phyloP scores from a whole-genome alignment of 2,113 vertebrate genomes.

The Gopherus evgoodei region DNA sequence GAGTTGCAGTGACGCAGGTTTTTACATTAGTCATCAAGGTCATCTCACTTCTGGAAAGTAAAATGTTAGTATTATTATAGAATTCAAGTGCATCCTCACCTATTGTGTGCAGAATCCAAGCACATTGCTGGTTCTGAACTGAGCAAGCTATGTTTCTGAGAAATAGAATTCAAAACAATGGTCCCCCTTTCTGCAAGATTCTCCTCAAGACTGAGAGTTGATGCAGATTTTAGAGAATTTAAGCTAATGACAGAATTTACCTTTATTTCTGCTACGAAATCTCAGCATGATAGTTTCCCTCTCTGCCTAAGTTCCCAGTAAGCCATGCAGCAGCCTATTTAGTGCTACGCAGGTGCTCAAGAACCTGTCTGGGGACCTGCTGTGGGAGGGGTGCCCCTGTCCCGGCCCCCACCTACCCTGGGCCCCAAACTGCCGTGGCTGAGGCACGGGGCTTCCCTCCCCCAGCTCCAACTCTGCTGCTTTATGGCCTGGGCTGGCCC shows the following conservation, averaged over 20 bases:
- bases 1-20: rapidly evolving
- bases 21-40: background rate
- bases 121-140: background rate
- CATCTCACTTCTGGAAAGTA: slow-evolving; percentile 15
- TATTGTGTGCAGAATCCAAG: slow-evolving; percentile 8
- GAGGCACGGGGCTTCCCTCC: no score
- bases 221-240: background rate
- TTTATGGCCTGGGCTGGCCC: no score
- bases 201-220: background rate
- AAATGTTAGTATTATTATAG: background rate
- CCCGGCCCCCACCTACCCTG: no score
- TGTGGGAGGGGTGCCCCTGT: no score
- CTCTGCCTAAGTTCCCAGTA: background rate
- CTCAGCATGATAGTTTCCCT: background rate
- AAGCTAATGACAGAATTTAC: background rate
- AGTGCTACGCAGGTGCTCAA: no score
- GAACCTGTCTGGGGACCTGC: no score
- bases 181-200: background rate
- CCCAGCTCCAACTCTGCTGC: no score
- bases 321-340: no score
- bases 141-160: background rate
- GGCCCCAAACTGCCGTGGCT: no score
- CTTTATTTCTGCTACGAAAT: background rate
- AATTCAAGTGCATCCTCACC: background rate
- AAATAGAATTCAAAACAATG: background rate